Percentiles rank a stretch among this genome's conserved stretches.
Evolutionary conservation across 2,888 invertebrate species (phyloP).

Genomic region (Lasioglossum pauxillum): DNA sequence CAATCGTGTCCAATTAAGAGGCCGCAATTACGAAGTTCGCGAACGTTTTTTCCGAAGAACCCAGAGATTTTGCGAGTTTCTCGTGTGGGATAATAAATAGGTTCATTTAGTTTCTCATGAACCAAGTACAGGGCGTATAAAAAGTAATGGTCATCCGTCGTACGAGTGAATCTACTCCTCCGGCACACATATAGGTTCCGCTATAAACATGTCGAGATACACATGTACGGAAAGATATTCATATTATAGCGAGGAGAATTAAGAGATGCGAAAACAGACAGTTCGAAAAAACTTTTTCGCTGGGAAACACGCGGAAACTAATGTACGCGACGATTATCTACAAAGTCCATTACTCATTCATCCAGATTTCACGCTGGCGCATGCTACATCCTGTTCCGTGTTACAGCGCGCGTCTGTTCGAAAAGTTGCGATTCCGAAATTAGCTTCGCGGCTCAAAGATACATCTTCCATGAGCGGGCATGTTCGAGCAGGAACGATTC

Average conservation of each 20-base stretch:
- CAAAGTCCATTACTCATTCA: background rate
- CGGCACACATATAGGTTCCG: too few species aligned
- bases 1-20: background rate
- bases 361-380: background rate
- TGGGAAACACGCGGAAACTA: background rate
- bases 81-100: background rate
- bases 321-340: background rate
- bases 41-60: slow-evolving; percentile 36
- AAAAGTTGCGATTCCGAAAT: slow-evolving; percentile 78
- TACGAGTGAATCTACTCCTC: too few species aligned
- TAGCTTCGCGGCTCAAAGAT: slow-evolving; percentile 45
- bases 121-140: too few species aligned
- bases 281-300: background rate
- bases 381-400: background rate
- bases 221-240: too few species aligned
- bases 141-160: too few species aligned
- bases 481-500: slow-evolving; percentile 61
- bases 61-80: slow-evolving; percentile 49
- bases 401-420: slow-evolving; percentile 45
- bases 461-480: background rate
- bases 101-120: too few species aligned
- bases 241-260: background rate
- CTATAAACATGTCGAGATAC: too few species aligned
- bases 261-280: background rate
- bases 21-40: background rate